A percentile compares a stretch with the other conserved stretches of the same genome.
Conservation (phyloP, 1,140 invertebrate species). For the Drosophila saltans region DNA sequence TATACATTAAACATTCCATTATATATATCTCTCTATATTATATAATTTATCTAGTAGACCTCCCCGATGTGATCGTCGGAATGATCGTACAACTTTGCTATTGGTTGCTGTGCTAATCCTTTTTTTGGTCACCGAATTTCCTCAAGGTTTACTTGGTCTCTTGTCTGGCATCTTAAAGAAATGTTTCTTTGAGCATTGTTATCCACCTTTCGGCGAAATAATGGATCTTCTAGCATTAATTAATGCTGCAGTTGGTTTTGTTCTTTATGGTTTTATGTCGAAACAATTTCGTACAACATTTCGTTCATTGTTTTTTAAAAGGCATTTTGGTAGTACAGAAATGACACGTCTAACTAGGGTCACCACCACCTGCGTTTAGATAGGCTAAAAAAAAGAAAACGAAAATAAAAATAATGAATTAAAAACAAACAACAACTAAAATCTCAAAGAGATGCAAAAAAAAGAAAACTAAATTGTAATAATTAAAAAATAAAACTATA, state of each 20-base stretch:
- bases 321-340: constrained; percentile 83
- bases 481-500: constrained; percentile 23
- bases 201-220: constrained; percentile 92
- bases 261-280: constrained; percentile 97
- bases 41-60: constrained; percentile 64
- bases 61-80: constrained; percentile 87
- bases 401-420: background rate
- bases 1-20: background rate
- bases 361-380: constrained; percentile 84
- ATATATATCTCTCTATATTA: no score
- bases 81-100: constrained; percentile 95
- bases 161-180: constrained; percentile 89
- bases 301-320: constrained; percentile 87
- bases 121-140: constrained; percentile 94
- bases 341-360: constrained; percentile 83
- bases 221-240: constrained; percentile 96
- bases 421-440: background rate
- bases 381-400: background rate
- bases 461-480: background rate
- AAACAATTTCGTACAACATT: constrained; percentile 95
- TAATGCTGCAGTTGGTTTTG: constrained; percentile 96
- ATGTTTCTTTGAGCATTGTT: constrained; percentile 90
- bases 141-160: constrained; percentile 90
- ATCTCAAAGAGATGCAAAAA: constrained; percentile 4
- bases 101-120: constrained; percentile 93